phyloP scores from a whole-genome alignment of 2,797 vertebrate species.

The Huso huso region DNA sequence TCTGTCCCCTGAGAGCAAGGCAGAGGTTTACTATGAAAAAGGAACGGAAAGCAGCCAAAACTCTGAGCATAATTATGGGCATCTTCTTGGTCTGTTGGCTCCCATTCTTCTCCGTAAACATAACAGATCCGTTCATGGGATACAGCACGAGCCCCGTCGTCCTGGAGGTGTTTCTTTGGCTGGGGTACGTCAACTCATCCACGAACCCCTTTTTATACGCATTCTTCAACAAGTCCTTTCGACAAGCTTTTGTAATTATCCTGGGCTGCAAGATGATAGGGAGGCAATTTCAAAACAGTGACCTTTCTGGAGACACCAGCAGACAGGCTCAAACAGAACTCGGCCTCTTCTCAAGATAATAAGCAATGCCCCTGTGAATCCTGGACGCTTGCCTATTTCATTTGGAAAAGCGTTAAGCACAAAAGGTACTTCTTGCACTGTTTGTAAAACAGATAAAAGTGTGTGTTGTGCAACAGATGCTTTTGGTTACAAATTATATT shows the following conservation, averaged over 20 bases:
- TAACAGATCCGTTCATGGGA: neutral
- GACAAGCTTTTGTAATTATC: too few species aligned
- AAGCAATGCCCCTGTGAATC: constrained; percentile 7
- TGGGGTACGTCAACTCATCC: too few species aligned
- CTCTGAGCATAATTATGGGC: constrained; percentile 24
- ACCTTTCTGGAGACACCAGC: neutral
- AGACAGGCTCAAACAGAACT: neutral
- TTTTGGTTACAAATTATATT: neutral
- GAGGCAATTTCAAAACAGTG: neutral
- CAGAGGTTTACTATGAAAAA: constrained; percentile 22
- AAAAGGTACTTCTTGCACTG: neutral
- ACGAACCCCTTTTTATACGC: too few species aligned
- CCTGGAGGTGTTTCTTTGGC: too few species aligned
- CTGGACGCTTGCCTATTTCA: neutral
- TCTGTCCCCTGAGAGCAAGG: neutral
- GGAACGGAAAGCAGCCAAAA: constrained; percentile 29
- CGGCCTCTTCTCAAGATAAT: neutral
- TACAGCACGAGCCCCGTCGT: constrained; percentile 2
- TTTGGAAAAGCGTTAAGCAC: neutral
- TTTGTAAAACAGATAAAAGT: neutral
- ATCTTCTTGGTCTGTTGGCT: constrained; percentile 33
- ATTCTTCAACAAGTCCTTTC: too few species aligned
- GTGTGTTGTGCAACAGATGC: neutral
- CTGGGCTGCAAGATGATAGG: too few species aligned
- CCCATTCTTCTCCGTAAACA: constrained; percentile 12